Conservation (phyloP, 2,888 invertebrate species). For the Ochropacha duplaris region DNA sequence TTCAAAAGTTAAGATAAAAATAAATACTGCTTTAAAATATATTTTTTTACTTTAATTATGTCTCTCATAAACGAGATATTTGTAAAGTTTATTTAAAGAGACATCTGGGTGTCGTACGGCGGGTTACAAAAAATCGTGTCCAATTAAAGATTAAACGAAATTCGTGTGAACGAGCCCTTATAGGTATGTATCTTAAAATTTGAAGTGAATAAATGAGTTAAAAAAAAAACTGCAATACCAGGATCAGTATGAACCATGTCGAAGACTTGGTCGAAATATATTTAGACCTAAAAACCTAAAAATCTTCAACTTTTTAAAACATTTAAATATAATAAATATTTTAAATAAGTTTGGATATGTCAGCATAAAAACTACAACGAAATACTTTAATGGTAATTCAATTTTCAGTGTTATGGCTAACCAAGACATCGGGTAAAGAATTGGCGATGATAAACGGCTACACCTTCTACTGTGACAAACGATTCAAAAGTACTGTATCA, state of each 20-base stretch:
- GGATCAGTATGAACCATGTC: background rate
- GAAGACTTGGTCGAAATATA: slow-evolving; percentile 5
- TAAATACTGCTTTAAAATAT: too few species aligned
- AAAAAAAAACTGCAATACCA: background rate
- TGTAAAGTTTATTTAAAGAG: too few species aligned
- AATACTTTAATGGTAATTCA: background rate
- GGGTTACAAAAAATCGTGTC: background rate
- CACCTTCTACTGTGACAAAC: slow-evolving; percentile 22
- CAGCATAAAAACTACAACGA: too few species aligned
- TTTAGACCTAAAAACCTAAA: slow-evolving; percentile 16
- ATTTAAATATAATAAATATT: too few species aligned
- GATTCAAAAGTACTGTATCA: slow-evolving; percentile 1
- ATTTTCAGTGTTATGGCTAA: slow-evolving; percentile 14
- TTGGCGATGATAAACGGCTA: slow-evolving; percentile 32
- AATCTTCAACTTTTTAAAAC: background rate
- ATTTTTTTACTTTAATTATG: too few species aligned
- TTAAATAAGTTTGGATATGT: too few species aligned
- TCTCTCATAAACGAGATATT: too few species aligned
- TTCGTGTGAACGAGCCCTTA: too few species aligned
- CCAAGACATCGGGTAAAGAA: slow-evolving; percentile 21
- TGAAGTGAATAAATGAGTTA: too few species aligned
- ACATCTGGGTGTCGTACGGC: too few species aligned
- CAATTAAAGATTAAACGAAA: slow-evolving; percentile 8
- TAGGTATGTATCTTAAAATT: too few species aligned
- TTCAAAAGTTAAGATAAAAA: too few species aligned